Conservation (phyloP, 2,888 invertebrate genomes). For the Adelognathus sp. region DNA sequence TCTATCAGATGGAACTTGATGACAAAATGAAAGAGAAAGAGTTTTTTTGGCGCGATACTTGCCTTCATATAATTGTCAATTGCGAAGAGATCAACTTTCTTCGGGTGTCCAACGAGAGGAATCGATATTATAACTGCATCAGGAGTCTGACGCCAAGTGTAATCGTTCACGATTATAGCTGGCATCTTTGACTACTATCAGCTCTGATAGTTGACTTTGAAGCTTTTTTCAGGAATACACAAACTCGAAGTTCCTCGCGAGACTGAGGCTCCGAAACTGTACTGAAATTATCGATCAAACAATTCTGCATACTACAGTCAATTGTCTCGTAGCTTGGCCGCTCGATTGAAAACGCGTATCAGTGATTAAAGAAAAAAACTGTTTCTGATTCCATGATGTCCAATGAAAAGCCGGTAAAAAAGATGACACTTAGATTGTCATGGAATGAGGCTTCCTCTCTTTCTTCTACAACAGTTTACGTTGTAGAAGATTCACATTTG, state of each 20-base stretch:
- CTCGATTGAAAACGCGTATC: too few species aligned
- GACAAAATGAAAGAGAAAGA: neutral
- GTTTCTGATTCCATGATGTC: too few species aligned
- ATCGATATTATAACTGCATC: constrained; percentile 85
- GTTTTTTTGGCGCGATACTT: constrained; percentile 39
- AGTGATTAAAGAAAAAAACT: neutral
- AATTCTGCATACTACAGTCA: constrained; percentile 34
- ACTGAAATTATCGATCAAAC: constrained; percentile 69
- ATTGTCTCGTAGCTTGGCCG: neutral
- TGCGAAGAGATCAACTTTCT: constrained; percentile 87
- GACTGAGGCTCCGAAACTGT: constrained; percentile 30
- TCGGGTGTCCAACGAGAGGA: constrained; percentile 85
- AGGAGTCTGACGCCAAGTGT: constrained; percentile 88
- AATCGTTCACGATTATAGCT: constrained; percentile 87
- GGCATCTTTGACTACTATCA: constrained; percentile 82
- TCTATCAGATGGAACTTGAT: neutral
- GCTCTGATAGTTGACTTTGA: neutral
- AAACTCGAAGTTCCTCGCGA: neutral
- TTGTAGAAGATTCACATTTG: too few species aligned
- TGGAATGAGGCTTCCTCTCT: too few species aligned
- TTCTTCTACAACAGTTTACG: too few species aligned
- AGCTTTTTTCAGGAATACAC: neutral
- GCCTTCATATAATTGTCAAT: constrained; percentile 88
- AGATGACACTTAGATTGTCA: too few species aligned
- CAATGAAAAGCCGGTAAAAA: too few species aligned